Percentiles rank a stretch among this genome's conserved stretches.
Conservation (phyloP, 2,113 vertebrate genomes). For the Serinus canaria region DNA sequence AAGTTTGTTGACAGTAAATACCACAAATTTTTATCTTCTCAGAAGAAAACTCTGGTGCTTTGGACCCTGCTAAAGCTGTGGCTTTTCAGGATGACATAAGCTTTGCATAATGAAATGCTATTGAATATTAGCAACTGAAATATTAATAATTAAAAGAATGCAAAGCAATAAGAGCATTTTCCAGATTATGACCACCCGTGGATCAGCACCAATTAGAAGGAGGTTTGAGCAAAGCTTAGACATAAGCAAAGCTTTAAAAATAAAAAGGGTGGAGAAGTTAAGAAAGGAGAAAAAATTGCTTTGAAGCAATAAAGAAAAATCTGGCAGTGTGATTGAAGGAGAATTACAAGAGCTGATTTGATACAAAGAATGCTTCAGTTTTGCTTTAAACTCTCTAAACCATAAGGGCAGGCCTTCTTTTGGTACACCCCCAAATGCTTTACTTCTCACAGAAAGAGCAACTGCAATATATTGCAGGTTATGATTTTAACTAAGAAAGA, state of each 20-base stretch:
- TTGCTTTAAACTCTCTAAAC: background rate
- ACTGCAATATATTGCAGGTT: background rate
- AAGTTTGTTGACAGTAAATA: slow-evolving; percentile 59
- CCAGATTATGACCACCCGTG: background rate
- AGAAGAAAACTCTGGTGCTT: slow-evolving; percentile 19
- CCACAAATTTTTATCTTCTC: slow-evolving; percentile 6
- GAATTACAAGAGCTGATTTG: background rate
- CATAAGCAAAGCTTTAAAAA: background rate
- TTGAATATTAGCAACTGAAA: slow-evolving; percentile 34
- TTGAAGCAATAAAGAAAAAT: background rate
- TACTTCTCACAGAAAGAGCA: background rate
- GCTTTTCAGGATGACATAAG: slow-evolving; percentile 6
- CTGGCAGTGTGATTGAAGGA: background rate
- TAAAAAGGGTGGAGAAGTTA: background rate
- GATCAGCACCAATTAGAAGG: background rate
- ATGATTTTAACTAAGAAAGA: background rate
- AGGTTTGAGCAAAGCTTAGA: background rate
- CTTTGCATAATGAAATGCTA: background rate
- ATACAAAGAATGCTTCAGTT: background rate
- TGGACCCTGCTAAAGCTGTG: background rate
- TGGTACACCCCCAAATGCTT: background rate
- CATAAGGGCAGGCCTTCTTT: background rate
- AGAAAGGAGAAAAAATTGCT: background rate
- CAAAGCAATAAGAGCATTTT: background rate
- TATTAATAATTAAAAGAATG: slow-evolving; percentile 10